Evolutionary conservation across 1,140 invertebrate species (phyloP), one percentile per base, ranked within the genome.

Genomic region (Yoshiicerus persimilis): DNA sequence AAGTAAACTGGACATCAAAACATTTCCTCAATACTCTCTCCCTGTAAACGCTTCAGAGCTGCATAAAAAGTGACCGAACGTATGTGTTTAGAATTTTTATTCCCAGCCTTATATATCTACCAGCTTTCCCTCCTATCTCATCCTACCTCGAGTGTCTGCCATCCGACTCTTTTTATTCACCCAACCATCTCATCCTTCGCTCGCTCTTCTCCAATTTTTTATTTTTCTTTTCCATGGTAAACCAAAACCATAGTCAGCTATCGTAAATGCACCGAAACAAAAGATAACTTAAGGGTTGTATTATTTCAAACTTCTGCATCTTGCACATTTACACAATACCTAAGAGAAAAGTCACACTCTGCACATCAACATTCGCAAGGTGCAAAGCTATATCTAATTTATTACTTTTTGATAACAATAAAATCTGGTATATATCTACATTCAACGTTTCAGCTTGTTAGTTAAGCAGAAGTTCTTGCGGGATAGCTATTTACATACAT

Each of bases 81-180:
- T 56, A 84, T 84, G 83, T 84, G 83, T 84, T 84, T 34, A 34
- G 83, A 84, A 84, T 84, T 80, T 80, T 80, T 80, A 80, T 80
- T 80, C 25, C 83, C 38, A 84, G 23, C 38, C 39, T 30, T 80
- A 23, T 84, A 27, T 34, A 11, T 84, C 38, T 3, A 20, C 16
- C 11, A 66, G 62, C 5, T 80, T 36, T 80, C 32, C 16, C 13
- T 34, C 75, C 8, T 38, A 10, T 32, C n/a, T 77, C 32, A 5
- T 23, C 16, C 13, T 32, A 16, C n/a, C n/a, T n/a, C n/a, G n/a
- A n/a, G n/a, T n/a, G 30, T 70, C 2, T 47, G 39, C 25, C 25
- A 11, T 11, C n/a, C 0, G 3, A 1, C 20, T 56, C 30, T 70
- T 30, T 70, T 27, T 70, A 30, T 30, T 10, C 66, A 70, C 16